These are phyloP conservation scores for Thalpophila matura DNA, from an alignment of 2,888 invertebrate species.

Conservation along the genomic window DNA sequence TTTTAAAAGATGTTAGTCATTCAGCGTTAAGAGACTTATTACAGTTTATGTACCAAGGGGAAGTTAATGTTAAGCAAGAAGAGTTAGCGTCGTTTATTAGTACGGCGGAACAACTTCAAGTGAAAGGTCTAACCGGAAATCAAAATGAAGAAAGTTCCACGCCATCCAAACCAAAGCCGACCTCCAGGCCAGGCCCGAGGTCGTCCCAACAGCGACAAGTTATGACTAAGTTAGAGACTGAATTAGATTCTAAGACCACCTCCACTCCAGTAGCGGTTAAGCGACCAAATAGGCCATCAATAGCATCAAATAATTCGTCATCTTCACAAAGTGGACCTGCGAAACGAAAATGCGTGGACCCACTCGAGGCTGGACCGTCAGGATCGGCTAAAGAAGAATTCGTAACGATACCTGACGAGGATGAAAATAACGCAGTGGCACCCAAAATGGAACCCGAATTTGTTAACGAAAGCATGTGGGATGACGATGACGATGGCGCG, in stretches of 20 bases:
- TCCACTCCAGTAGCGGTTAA: constrained; percentile 91
- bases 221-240: constrained; percentile 92
- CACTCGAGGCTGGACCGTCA: constrained; percentile 91
- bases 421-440: constrained; percentile 91
- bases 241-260: constrained; percentile 92
- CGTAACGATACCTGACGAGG: constrained; percentile 89
- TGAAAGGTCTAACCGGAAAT: constrained; percentile 93
- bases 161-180: constrained; percentile 91
- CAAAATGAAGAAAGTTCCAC: constrained; percentile 91
- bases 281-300: constrained; percentile 92
- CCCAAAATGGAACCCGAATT: constrained; percentile 93
- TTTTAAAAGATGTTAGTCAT: constrained; percentile 93
- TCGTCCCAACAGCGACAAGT: constrained; percentile 92
- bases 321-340: constrained; percentile 91
- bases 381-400: constrained; percentile 90
- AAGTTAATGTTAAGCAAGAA: constrained; percentile 94
- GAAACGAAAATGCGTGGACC: constrained; percentile 91
- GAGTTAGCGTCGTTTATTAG: constrained; percentile 93
- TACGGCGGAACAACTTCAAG: constrained; percentile 93
- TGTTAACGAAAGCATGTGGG: constrained; percentile 91
- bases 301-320: constrained; percentile 91
- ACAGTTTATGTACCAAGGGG: constrained; percentile 94
- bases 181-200: constrained; percentile 92
- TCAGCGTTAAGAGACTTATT: constrained; percentile 93
- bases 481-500: constrained; percentile 91